phyloP scores from a whole-genome alignment of 1,140 invertebrate genomes.

The Yoshiicerus persimilis region DNA sequence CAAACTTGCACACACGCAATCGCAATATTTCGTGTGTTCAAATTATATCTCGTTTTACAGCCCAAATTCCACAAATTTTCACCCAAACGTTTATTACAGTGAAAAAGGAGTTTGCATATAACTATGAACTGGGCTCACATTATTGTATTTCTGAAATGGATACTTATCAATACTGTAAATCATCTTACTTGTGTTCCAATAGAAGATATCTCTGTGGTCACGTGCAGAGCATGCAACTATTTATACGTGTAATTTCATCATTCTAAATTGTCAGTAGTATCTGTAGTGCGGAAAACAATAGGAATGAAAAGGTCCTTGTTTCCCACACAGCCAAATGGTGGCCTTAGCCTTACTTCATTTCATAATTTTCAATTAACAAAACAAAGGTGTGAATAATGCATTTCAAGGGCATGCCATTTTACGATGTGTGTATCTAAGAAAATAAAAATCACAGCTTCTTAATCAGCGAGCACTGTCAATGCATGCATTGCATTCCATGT shows the following conservation, averaged over 20 bases:
- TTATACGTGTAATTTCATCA: background rate
- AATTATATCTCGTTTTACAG: background rate
- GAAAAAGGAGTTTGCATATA: too few relatives aligned
- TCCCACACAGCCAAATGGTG: background rate
- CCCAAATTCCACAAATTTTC: background rate
- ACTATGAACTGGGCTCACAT: too few relatives aligned
- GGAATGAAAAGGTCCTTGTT: background rate
- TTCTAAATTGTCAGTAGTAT: background rate
- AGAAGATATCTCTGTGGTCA: too few relatives aligned
- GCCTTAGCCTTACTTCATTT: background rate
- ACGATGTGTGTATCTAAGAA: background rate
- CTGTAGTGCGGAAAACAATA: background rate
- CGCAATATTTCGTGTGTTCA: background rate
- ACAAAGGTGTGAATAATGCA: background rate
- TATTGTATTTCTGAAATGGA: too few relatives aligned
- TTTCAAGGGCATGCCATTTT: background rate
- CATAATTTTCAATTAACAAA: background rate
- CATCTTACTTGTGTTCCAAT: too few relatives aligned
- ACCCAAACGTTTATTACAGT: background rate
- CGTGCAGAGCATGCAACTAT: too few relatives aligned
- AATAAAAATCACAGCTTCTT: background rate
- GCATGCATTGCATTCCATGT: background rate
- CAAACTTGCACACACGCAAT: background rate
- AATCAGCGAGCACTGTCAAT: background rate
- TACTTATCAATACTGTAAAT: too few relatives aligned